Base-by-base conservation (phyloP, 23 tunicate genomes). In the Ciona savignyi region DNA sequence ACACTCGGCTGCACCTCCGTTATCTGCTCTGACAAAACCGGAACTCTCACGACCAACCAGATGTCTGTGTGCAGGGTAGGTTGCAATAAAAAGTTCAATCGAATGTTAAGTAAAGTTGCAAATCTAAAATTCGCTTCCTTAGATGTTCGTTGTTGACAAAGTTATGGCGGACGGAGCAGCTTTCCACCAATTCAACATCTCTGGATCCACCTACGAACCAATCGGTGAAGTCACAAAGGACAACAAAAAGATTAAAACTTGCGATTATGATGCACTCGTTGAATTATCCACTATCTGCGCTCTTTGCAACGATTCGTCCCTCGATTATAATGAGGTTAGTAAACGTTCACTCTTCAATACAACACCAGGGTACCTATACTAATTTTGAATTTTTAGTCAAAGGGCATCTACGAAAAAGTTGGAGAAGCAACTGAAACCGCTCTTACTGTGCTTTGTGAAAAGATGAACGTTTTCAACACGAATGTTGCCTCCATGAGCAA, bases 371-470 rank as follows among this genome's bases (percentile, higher is more conserved):
- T n/a, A 9, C 4, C 24, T 9, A n/a, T 22, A 9, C 24, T 63
- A 22, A 4, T 9, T 42, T 42, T 42, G 11, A n/a, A 6, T 6
- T 63, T 63, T 9, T 72, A 76, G 82, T 60, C 65, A 63, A 95
- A 95, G 72, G 96, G 86, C 27, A 72, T 88, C 15, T 94, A 94
- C 67, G 99, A 94, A 60, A 94, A 94, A 74, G 99, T 94, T 34
- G 99, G 99, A 11, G 99, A 94, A 87, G 99, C 99, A 9, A 94
- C 99, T 0, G 99, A 94, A 75, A 94, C 99, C 22, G 99, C 99
- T 3, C 80, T 94, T 32, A 78, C 87, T 28, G 99, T 94, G 3
- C 78, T 94, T 1, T 84, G 88, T 60, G 99, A 94, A 62, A 94
- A 94, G 72, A 87, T 94, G 99, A 94, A 94, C 70, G 99, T 94